These are phyloP conservation scores for Saguinus midas DNA, from an alignment of 2,113 vertebrate species.

Conservation along the genomic window DNA sequence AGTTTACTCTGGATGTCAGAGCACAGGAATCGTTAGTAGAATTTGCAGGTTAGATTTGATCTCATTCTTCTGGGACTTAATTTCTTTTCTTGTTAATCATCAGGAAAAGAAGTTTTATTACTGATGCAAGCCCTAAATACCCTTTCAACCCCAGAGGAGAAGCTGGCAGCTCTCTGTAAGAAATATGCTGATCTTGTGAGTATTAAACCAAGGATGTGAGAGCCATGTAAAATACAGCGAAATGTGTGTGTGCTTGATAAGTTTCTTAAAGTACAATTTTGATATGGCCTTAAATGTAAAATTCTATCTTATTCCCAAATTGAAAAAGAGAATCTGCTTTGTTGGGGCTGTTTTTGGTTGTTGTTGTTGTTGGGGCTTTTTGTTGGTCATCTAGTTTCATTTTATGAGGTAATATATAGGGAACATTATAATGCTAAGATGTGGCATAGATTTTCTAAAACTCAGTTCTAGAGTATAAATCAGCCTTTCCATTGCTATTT, in stretches of 20 bases:
- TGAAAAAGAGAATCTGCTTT: conserved; percentile 5
- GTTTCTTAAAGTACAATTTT: conserved; percentile 40
- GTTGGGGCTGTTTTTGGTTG: conserved; percentile 5
- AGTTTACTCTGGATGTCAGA: conserved; percentile 47
- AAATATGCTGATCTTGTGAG: conserved; percentile 98
- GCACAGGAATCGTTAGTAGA: conserved; percentile 15
- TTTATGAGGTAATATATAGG: neutral
- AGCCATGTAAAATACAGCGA: neutral
- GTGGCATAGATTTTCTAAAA: neutral
- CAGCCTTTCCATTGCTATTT: neutral
- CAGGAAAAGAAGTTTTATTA: conserved; percentile 97
- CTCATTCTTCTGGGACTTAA: conserved; percentile 52
- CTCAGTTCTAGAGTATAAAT: neutral
- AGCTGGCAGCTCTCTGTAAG: conserved; percentile 98
- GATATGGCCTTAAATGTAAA: conserved; percentile 49
- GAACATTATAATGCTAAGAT: conserved; percentile 27
- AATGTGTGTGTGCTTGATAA: conserved; percentile 21
- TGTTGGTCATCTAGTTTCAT: conserved; percentile 17
- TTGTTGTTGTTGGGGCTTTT: neutral
- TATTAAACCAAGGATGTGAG: conserved; percentile 58
- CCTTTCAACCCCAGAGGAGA: conserved; percentile 96
- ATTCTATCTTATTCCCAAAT: conserved; percentile 40
- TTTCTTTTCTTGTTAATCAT: conserved; percentile 73
- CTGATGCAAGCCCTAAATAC: conserved; percentile 98
- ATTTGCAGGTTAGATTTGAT: conserved; percentile 18